Base-by-base conservation (phyloP, 2,797 vertebrate species). In the Acrossocheilus fasciatus region DNA sequence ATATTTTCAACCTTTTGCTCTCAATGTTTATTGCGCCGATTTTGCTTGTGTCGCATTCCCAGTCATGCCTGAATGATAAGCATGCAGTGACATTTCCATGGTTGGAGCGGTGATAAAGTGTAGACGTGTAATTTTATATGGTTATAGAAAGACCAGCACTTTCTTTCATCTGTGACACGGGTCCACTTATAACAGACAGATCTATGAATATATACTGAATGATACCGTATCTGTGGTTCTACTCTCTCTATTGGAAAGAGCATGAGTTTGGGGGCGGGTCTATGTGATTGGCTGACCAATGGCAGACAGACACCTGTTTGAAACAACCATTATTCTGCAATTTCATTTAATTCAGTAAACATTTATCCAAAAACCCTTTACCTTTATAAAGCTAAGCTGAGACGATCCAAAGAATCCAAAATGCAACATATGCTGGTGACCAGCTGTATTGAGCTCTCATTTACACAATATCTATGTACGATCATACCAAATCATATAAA, bases 41-140 rank as follows among this genome's bases (percentile, higher is more conserved):
- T 66, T 57, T 73, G 26, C 39, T 23, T 47, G 70, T 59, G 81
- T 59, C 81, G 57, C 82, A 64, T 73, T 74, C 18, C 66, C 20
- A 52, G 80, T 52, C 26, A 41, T 47, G 36, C 18, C 17, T 59
- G 70, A 73, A 83, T 74, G n/a, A 74, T 34, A 62, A 62, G 47
- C 8, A 62, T 39, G 66, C 45, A 26, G 80, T 70, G 80, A 82
- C 80, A 81, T 81, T 47, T 54, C 34, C 80, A 36, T 39, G 80
- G 64, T 70, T 39, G 50, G 17, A 81, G 59, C 1, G 41, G 15
- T 81, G 78, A 80, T 80, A 23, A 47, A 68, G 43, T 47, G 41
- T 34, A 47, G 78, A 47, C 18, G 26, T 80, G 41, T 66, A 41
- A 66, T 66, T 66, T 81, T 81, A 80, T 34, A 34, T 66, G n/a